Evolutionary conservation across 2,797 vertebrate species (phyloP), one percentile per base, ranked within the genome.

Genomic region (Adelosebastes latens): DNA sequence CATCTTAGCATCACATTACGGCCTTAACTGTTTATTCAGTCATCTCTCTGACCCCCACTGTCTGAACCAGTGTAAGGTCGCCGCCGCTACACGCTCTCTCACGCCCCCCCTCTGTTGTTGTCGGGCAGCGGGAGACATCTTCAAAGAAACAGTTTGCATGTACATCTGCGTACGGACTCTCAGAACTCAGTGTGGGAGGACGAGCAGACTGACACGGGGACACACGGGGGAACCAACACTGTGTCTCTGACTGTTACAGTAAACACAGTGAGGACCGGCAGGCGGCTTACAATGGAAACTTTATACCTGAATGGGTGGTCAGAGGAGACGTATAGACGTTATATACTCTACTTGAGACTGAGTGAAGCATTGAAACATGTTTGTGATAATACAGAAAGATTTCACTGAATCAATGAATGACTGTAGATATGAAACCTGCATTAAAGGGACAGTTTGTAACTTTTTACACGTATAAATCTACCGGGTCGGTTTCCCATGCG

Each of bases 81-180:
- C 34, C 3, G 4, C 56, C 42, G 0, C 24, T 29, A 58, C 77
- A 59, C 5, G 3, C 70, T 18, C 55, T 58, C 83, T 70, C 67
- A 20, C 65, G 3, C 27, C 22, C 32, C 32, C 34, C 46, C 63
- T 69, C 82, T 80, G 76, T 52, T 91, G 68, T 77, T 84, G 75
- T 20, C 16, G 39, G 76, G 55, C 89, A 86, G 80, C 84, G 34
- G 87, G 89, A 82, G 77, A 65, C 58, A 1, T 81, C 87, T 92
- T 92, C 91, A 91, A 93, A 93, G 90, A 84, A 66, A 36, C 49
- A 5, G 13, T 60, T 59, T 52, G 81, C 72, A 72, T 87, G 77
- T 75, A 20, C 75, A 59, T 87, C 86, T 59, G 74, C 2, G 11
- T 16, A 0, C 2, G 1, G 74, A 59, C 61, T 81, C 89, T 85